phyloP scores from a whole-genome alignment of 2,113 vertebrate genomes.

The Ceyx melanurus region DNA sequence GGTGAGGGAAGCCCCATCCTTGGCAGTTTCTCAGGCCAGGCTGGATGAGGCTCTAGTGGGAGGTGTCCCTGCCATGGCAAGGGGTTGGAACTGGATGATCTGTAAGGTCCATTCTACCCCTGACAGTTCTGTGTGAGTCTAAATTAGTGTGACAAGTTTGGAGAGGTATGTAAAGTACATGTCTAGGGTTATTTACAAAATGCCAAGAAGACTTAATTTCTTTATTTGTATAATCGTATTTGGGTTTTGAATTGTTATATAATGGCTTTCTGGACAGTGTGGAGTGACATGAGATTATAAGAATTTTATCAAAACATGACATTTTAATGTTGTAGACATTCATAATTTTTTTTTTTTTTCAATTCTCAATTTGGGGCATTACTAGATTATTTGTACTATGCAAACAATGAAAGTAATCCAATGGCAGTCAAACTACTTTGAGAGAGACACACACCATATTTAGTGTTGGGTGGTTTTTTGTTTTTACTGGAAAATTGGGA shows the following conservation, averaged over 20 bases:
- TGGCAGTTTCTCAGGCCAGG: too few relatives aligned
- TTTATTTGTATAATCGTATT: not conserved
- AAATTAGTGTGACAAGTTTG: not conserved
- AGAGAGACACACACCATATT: not conserved
- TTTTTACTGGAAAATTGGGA: not conserved
- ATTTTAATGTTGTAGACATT: not conserved
- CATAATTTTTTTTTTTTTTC: not conserved
- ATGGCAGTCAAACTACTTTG: not conserved
- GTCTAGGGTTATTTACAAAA: not conserved
- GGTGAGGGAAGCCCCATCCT: too few relatives aligned
- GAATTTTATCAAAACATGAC: not conserved
- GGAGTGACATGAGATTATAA: not conserved
- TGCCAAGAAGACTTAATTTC: not conserved
- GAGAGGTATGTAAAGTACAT: not conserved
- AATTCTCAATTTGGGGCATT: not conserved
- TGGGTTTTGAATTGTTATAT: not conserved
- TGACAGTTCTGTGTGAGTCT: too few relatives aligned
- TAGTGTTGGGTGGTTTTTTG: not conserved
- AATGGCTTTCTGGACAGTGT: not conserved
- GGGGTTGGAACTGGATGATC: too few relatives aligned
- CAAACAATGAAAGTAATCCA: not conserved
- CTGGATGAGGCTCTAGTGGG: too few relatives aligned
- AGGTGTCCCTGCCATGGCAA: too few relatives aligned
- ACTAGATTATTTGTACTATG: not conserved
- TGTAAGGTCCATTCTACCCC: too few relatives aligned